Conservation (phyloP, 2,113 vertebrate genomes). For the Sprattus sprattus region DNA sequence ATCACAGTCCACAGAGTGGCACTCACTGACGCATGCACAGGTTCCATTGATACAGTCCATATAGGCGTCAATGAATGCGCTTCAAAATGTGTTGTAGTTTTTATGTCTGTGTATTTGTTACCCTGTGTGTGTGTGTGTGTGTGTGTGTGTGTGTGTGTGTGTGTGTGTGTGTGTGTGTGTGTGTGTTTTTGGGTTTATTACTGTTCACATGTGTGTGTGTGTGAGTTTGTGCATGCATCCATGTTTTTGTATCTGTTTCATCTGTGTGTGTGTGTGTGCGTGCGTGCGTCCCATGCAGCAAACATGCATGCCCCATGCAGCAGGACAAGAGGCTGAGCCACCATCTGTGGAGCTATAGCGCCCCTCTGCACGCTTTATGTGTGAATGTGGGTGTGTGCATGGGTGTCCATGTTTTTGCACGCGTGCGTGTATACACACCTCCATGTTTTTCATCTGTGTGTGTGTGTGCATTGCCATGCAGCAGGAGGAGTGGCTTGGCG, state of each 20-base stretch:
- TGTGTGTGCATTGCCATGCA: constrained; percentile 23
- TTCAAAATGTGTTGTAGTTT: not conserved
- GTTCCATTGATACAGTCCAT: not conserved
- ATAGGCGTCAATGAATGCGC: too few relatives aligned
- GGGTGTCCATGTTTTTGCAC: not conserved
- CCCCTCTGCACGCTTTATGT: not conserved
- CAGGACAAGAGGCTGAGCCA: too few relatives aligned
- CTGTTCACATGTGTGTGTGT: not conserved
- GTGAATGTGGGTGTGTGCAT: constrained; percentile 3
- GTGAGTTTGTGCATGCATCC: not conserved
- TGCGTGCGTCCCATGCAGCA: not conserved
- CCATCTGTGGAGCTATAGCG: too few relatives aligned
- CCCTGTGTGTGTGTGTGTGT: not conserved
- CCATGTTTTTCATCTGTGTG: not conserved
- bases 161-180: constrained; percentile 11
- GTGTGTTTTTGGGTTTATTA: not conserved
- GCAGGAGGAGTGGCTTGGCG: constrained; percentile 59
- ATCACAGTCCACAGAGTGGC: too few relatives aligned
- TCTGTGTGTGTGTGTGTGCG: not conserved
- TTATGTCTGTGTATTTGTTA: not conserved
- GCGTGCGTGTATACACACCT: not conserved
- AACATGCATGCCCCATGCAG: too few relatives aligned
- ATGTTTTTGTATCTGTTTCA: not conserved
- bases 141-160: not conserved
- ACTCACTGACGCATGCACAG: not conserved